Evolutionary conservation across 2,113 vertebrate species (phyloP).

Genomic region (Siniperca chuatsi): DNA sequence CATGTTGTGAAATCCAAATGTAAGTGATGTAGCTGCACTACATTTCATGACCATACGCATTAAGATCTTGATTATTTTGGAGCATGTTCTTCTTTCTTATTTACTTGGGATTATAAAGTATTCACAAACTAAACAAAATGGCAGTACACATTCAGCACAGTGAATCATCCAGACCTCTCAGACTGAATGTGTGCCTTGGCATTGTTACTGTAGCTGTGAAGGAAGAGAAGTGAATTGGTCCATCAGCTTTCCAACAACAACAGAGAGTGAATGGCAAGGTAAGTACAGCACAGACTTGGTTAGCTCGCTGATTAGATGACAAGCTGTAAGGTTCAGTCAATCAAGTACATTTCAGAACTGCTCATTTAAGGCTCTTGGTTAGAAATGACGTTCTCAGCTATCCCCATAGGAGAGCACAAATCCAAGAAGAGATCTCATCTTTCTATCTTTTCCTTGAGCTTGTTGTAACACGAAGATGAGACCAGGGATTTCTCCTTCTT

Average conservation of each 20-base stretch:
- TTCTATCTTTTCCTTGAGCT: conserved; percentile 61
- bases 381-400: conserved; percentile 74
- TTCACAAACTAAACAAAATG: conserved; percentile 28
- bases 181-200: conserved; percentile 35
- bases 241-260: conserved; percentile 75
- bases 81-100: not conserved
- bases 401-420: conserved; percentile 63
- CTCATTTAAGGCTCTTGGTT: conserved; percentile 71
- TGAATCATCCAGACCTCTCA: conserved; percentile 32
- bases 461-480: conserved; percentile 38
- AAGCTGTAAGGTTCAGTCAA: conserved; percentile 76
- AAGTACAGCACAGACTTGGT: conserved; percentile 69
- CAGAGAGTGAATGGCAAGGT: conserved; percentile 73
- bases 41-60: conserved; percentile 21
- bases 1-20: conserved; percentile 39
- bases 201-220: conserved; percentile 57
- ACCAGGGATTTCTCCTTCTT: conserved; percentile 13
- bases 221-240: conserved; percentile 64
- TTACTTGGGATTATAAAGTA: conserved; percentile 11
- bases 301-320: conserved; percentile 75
- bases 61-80: conserved; percentile 11
- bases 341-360: conserved; percentile 71
- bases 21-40: conserved; percentile 25
- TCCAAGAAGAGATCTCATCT: conserved; percentile 69
- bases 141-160: not conserved